Conservation (phyloP, 2,113 vertebrate species). For the Rhinogobius similis region DNA sequence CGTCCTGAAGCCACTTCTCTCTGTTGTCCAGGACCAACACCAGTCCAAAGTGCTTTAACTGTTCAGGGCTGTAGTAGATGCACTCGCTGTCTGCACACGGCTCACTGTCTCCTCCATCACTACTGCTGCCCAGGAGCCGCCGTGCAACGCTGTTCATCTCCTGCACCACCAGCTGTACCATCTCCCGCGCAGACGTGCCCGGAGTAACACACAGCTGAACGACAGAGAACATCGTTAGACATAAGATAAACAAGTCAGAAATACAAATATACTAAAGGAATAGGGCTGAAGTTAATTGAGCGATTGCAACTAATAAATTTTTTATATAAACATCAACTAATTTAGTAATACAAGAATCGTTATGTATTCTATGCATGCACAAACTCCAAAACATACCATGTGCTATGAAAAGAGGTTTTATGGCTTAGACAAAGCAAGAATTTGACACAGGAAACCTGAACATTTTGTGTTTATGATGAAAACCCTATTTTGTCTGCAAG, state of each 20-base stretch:
- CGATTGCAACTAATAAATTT: too few relatives aligned
- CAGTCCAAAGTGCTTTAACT: constrained; percentile 86
- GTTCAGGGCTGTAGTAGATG: constrained; percentile 82
- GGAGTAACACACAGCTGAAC: constrained; percentile 83
- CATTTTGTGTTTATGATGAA: too few relatives aligned
- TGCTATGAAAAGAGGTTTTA: too few relatives aligned
- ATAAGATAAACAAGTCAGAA: neutral
- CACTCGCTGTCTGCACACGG: constrained; percentile 44
- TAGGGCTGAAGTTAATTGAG: too few relatives aligned
- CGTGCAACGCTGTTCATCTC: constrained; percentile 83
- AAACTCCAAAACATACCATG: too few relatives aligned
- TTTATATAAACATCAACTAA: too few relatives aligned
- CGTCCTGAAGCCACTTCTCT: constrained; percentile 88
- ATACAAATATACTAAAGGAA: too few relatives aligned
- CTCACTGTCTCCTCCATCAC: constrained; percentile 61
- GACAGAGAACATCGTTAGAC: neutral
- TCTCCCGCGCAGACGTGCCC: constrained; percentile 81
- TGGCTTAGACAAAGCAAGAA: too few relatives aligned
- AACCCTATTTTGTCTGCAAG: too few relatives aligned
- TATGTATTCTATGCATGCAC: too few relatives aligned
- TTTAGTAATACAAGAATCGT: too few relatives aligned
- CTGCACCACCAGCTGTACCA: constrained; percentile 87
- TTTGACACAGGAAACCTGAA: too few relatives aligned
- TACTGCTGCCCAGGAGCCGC: constrained; percentile 56
- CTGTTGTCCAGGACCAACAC: constrained; percentile 78